Evolutionary conservation across 1,140 invertebrate genomes (phyloP).

Genomic region (Macrotrachela quadricornifera): DNA sequence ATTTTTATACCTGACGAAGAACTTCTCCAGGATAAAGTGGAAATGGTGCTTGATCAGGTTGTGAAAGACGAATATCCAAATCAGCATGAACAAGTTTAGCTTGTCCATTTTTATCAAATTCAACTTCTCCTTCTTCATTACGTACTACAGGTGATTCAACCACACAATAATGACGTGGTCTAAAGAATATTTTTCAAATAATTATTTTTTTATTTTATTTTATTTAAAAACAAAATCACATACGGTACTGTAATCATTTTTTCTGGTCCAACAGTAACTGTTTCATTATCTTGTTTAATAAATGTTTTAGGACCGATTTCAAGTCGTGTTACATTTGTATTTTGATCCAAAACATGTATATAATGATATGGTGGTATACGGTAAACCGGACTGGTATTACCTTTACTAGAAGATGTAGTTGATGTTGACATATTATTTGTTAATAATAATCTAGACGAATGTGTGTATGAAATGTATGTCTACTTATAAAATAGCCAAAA

Average conservation of each 20-base stretch:
- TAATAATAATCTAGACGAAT: too few species aligned
- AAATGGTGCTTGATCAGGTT: constrained; percentile 30
- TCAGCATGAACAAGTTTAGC: constrained; percentile 32
- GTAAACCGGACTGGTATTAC: too few species aligned
- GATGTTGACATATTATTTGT: too few species aligned
- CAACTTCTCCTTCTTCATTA: constrained; percentile 22
- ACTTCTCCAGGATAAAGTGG: constrained; percentile 36
- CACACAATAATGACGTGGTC: constrained; percentile 23
- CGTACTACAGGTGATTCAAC: constrained; percentile 31
- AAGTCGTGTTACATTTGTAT: constrained; percentile 33
- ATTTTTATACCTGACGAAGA: neutral
- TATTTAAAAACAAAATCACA: too few species aligned
- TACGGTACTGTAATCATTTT: constrained; percentile 11
- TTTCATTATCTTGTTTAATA: constrained; percentile 35
- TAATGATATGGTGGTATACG: constrained; percentile 32
- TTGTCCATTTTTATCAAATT: constrained; percentile 28
- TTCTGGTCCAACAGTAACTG: constrained; percentile 27
- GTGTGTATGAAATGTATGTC: too few species aligned
- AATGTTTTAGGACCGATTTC: constrained; percentile 35
- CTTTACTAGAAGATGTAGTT: too few species aligned
- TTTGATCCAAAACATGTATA: constrained; percentile 36
- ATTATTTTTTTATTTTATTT: too few species aligned
- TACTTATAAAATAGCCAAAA: too few species aligned
- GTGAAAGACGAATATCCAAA: constrained; percentile 31
- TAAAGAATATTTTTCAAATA: too few species aligned